Conservation (phyloP, 2,113 vertebrate species). For the Corythoichthys haematopterus region DNA sequence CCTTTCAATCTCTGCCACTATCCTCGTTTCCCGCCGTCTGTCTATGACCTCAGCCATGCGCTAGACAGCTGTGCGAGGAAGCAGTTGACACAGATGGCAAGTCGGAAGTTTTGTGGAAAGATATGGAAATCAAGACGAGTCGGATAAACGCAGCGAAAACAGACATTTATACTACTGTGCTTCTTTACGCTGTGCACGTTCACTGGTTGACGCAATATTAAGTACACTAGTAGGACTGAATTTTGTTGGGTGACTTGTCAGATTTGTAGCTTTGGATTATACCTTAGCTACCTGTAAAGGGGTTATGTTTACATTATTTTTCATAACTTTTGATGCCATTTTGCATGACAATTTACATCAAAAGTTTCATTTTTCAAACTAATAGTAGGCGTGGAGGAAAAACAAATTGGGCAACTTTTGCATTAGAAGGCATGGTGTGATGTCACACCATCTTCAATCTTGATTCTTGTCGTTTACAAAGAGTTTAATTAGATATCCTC, state of each 20-base stretch:
- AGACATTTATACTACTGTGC: neutral
- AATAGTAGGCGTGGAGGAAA: no score
- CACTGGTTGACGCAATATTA: neutral
- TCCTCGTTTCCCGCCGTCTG: conserved; percentile 19
- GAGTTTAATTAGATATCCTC: no score
- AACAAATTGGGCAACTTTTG: no score
- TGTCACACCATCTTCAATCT: no score
- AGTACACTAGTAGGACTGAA: neutral
- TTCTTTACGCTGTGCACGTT: neutral
- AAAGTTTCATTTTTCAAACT: no score
- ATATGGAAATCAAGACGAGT: neutral
- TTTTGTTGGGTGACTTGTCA: neutral
- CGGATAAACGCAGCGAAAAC: conserved; percentile 4
- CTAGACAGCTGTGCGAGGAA: conserved; percentile 52
- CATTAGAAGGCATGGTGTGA: no score
- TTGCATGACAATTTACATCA: no score
- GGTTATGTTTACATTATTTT: no score
- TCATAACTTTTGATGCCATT: no score
- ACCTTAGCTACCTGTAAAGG: no score
- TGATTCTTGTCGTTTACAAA: no score
- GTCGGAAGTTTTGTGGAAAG: conserved; percentile 30
- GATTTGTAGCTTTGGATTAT: no score
- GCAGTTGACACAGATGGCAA: conserved; percentile 63
- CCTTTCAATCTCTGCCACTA: conserved; percentile 15
- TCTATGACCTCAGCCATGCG: conserved; percentile 35